Conservation (phyloP, 2,888 invertebrate genomes). For the Parapristionchus giblindavisi region DNA sequence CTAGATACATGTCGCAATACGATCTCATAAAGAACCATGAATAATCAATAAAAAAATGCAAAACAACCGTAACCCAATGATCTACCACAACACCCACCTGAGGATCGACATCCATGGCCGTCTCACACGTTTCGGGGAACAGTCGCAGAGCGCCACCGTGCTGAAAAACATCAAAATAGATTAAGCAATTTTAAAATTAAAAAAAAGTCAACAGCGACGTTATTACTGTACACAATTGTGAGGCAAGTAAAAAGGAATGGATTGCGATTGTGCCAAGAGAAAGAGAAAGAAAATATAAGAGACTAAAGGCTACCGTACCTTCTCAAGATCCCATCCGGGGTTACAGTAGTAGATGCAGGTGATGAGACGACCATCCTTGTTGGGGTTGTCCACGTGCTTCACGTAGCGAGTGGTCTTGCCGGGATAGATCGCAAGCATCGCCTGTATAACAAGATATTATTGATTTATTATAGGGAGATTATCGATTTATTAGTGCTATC, state of each 20-base stretch:
- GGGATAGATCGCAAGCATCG: slow-evolving; percentile 98
- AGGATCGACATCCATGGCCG: slow-evolving; percentile 87
- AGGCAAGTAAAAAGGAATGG: too few species aligned
- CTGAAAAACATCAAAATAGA: slow-evolving; percentile 51
- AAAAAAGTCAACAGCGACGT: too few species aligned
- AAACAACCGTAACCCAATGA: slow-evolving; percentile 1
- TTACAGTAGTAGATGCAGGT: slow-evolving; percentile 98
- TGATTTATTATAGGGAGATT: background rate
- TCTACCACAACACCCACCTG: slow-evolving; percentile 69
- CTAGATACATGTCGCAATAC: too few species aligned
- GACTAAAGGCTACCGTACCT: slow-evolving; percentile 35
- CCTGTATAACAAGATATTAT: slow-evolving; percentile 75
- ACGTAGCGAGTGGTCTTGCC: slow-evolving; percentile 92
- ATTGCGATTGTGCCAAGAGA: too few species aligned
- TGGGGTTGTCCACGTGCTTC: slow-evolving; percentile 97
- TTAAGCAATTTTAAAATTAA: background rate
- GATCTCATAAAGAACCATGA: too few species aligned
- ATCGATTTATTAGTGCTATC: background rate
- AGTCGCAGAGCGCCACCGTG: slow-evolving; percentile 88
- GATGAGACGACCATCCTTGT: slow-evolving; percentile 92
- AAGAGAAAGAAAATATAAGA: background rate
- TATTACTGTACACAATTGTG: too few species aligned
- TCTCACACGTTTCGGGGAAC: slow-evolving; percentile 85
- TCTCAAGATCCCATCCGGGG: slow-evolving; percentile 79
- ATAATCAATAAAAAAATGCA: background rate